Base-by-base conservation (phyloP, 2,888 invertebrate species). In the Frankliniella intonsa region DNA sequence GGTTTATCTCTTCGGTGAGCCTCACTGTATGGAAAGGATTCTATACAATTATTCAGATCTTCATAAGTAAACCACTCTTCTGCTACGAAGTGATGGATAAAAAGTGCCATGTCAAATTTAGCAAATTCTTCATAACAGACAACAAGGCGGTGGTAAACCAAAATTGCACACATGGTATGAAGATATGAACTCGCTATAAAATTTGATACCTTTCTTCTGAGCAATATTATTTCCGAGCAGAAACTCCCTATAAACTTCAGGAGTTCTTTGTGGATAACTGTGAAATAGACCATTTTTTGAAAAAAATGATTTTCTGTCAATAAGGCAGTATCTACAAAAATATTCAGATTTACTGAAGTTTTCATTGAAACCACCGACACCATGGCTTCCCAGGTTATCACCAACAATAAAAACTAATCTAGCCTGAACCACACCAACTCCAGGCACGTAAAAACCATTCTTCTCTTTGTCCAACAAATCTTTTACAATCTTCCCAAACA, bases 301-400 rank as follows among this genome's bases (percentile, higher is more conserved):
- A 55, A 19, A 19, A 55, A 55, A 55, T 14, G 55, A 14, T 55
- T 55, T 55, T 1, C 55, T 14, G 55, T 55, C 55, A 55, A 55
- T 14, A 55, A 14, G 55, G 82, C 85, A 85, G 80, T 84, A 85
- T 49, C 84, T 81, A 82, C 85, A 85, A 81, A 85, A 85, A 76
- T 84, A 84, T 25, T 82, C 50, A 27, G 83, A 76, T 3, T 80
- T 82, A 50, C 82, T 82, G 69, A 85, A 85, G 83, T 83, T 83
- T 55, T 85, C 83, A 11, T 83, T 55, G 82, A 84, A 85, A 12
- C 85, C 85, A 17, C 85, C 84, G 38, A 85, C 81, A 50, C 50
- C 25, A 80, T 85, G 84, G 79, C 84, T 84, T 3, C 85, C 85
- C 14, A 85, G 83, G 82, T 85, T 85, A 82, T 85, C 85, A 11